Evolutionary conservation across 2,888 invertebrate species (phyloP), one percentile per base, ranked within the genome.

Genomic region (Dusona sp.): DNA sequence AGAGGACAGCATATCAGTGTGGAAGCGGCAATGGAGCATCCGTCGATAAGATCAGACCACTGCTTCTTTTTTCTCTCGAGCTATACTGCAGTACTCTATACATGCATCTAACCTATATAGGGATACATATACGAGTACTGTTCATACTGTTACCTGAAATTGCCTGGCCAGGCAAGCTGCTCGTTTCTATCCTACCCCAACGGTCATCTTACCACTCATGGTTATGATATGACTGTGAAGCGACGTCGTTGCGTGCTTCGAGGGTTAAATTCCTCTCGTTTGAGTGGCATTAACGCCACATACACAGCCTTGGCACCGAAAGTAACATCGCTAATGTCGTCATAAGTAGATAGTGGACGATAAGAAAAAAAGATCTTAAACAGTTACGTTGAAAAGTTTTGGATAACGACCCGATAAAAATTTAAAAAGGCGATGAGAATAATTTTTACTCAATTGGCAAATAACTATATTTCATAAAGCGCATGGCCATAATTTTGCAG

Each of bases 1-100:
- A 78, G 81, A 85, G 79, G 57, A 45, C 54, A 79, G 84, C 75
- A 88, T 87, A 89, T 90, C 89, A 83, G 83, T 75, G 51, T 77
- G 51, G 79, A 83, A 84, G 84, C 86, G 78, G 84, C 87, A 84
- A 83, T 79, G 87, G 77, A 78, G 81, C 83, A 83, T 78, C 83
- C 81, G 83, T 79, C 85, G 88, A 83, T 84, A 82, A 85, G 84
- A 86, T 86, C 85, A 87, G 84, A 48, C 81, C 68, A 82, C 83
- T 83, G 83, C 84, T 83, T 84, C 85, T 82, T 87, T 82, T 85
- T 86, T 83, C 73, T 64, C n/a, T 74, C 78, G 75, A 78, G 84
- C 64, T 79, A 79, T 78, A 57, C 73, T 54, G 19, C 61, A 68
- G 64, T 6, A 75, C 57, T 45, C 6, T 29, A 64, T 48, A 68